Conservation (phyloP, 2,888 invertebrate genomes). For the Theodoxus fluviatilis region DNA sequence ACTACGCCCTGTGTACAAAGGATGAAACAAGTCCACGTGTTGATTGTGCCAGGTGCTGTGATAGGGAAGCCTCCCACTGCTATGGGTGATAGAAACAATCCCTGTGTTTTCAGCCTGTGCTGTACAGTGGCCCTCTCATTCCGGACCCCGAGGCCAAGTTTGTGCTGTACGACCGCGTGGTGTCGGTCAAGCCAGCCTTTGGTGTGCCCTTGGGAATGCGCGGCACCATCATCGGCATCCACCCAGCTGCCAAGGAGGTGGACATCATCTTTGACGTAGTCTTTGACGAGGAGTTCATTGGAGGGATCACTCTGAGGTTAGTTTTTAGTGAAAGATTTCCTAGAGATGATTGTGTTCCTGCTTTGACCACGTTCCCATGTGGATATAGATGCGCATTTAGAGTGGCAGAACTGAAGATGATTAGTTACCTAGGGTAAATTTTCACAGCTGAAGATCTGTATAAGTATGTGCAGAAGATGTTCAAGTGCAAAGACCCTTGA, state of each 20-base stretch:
- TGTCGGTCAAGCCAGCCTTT: constrained; percentile 78
- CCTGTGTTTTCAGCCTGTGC: constrained; percentile 55
- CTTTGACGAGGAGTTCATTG: constrained; percentile 80
- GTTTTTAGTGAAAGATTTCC: too few species aligned
- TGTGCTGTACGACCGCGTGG: constrained; percentile 82
- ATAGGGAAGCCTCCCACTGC: too few species aligned
- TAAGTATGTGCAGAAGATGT: too few species aligned
- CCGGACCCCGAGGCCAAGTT: constrained; percentile 77
- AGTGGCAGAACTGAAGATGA: too few species aligned
- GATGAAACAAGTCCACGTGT: too few species aligned
- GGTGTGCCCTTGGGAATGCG: constrained; percentile 82
- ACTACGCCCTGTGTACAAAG: too few species aligned
- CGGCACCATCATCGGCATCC: constrained; percentile 82
- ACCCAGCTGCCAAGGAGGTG: constrained; percentile 63
- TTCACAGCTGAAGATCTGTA: too few species aligned
- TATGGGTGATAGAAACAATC: too few species aligned
- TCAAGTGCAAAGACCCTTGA: too few species aligned
- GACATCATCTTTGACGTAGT: constrained; percentile 78
- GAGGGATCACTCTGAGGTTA: constrained; percentile 71
- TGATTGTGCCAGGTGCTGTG: too few species aligned
- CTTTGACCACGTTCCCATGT: not conserved
- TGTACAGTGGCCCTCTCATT: constrained; percentile 49
- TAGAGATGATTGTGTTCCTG: not conserved
- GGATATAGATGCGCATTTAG: too few species aligned
- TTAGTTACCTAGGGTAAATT: too few species aligned